phyloP scores from a whole-genome alignment of 2,113 vertebrate species.

The Antechinus flavipes region DNA sequence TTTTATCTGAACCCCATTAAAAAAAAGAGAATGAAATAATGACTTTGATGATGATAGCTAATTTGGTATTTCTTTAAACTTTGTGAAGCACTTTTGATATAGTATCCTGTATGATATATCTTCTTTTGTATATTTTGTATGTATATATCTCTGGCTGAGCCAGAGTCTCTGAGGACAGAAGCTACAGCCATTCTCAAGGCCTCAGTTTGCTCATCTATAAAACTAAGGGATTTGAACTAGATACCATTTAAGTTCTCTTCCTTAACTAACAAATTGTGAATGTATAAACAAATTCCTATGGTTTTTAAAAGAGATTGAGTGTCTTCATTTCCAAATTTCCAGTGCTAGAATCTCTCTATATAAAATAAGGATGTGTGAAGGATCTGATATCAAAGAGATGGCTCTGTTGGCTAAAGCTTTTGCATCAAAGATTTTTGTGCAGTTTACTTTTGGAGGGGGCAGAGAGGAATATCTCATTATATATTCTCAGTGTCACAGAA shows the following conservation, averaged over 20 bases:
- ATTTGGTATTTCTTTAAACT: neutral
- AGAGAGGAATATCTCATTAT: neutral
- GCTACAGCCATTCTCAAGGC: neutral
- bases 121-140: too few relatives aligned
- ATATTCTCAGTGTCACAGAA: too few relatives aligned
- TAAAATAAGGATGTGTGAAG: neutral
- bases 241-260: neutral
- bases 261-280: neutral
- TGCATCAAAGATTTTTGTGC: neutral
- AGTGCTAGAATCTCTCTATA: neutral
- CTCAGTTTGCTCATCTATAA: neutral
- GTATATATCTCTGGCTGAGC: neutral
- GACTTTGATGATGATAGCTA: neutral
- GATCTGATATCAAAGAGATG: neutral
- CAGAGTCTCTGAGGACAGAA: neutral
- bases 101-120: neutral
- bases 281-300: neutral
- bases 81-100: neutral
- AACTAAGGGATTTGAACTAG: neutral
- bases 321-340: neutral
- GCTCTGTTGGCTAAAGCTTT: neutral
- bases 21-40: neutral
- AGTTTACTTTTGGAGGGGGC: neutral
- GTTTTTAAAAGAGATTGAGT: neutral
- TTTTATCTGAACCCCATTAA: neutral